phyloP scores from a whole-genome alignment of 2,888 invertebrate genomes.

The Meloe dianella region DNA sequence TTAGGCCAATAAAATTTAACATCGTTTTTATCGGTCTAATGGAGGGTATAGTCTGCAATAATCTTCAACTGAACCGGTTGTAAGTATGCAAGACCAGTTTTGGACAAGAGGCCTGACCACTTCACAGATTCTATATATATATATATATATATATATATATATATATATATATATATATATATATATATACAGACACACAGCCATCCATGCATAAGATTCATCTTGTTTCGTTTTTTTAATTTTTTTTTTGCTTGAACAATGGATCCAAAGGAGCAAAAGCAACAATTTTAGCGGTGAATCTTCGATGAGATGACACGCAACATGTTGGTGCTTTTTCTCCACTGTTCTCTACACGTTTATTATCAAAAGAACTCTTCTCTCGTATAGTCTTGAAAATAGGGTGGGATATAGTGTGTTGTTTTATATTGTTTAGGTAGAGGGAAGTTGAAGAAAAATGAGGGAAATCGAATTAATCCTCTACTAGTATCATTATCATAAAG shows the following conservation, averaged over 20 bases:
- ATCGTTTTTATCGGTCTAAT: conserved; percentile 28
- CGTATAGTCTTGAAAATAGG: background rate
- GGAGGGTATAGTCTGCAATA: conserved; percentile 25
- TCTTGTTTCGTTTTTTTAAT: background rate
- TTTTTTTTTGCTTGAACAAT: background rate
- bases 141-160: background rate
- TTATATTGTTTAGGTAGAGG: background rate
- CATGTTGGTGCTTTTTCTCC: background rate
- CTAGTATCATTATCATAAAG: conserved; percentile 24
- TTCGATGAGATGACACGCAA: conserved; percentile 12
- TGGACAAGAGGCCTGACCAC: conserved; percentile 31
- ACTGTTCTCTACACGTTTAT: background rate
- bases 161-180: background rate
- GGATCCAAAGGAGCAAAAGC: background rate
- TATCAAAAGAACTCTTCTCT: background rate
- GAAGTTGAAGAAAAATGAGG: conserved; percentile 19
- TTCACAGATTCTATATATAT: conserved; percentile 9
- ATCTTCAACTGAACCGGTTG: conserved; percentile 34
- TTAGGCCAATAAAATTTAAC: background rate
- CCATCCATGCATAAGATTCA: background rate
- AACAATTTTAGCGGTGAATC: conserved; percentile 5
- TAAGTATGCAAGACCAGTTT: conserved; percentile 34
- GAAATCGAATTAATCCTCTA: conserved; percentile 30
- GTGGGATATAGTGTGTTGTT: background rate
- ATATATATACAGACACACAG: background rate